These are phyloP conservation scores for Spheniscus mendiculus DNA, from an alignment of 2,113 vertebrate species.

Conservation along the genomic window DNA sequence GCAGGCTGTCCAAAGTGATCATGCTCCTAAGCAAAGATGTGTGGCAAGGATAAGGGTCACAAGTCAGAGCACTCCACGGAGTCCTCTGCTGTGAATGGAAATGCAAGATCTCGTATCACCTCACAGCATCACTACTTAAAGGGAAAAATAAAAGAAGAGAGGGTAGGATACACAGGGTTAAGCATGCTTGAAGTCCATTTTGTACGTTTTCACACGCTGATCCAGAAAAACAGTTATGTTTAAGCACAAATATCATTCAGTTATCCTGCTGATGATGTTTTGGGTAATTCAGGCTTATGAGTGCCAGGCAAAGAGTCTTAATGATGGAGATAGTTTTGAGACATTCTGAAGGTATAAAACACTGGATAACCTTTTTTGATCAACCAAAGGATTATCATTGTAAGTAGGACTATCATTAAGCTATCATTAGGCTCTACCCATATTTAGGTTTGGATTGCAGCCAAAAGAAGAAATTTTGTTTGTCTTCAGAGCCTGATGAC, in stretches of 20 bases:
- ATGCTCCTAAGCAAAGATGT: not conserved
- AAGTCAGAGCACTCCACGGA: not conserved
- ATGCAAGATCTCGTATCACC: not conserved
- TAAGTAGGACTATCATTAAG: not conserved
- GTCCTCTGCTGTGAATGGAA: not conserved
- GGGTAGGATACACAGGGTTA: fast-evolving
- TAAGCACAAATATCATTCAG: not conserved
- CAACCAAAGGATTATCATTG: not conserved
- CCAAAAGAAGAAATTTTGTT: not conserved
- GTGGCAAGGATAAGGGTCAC: not conserved
- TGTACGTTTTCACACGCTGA: fast-evolving
- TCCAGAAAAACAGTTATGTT: not conserved
- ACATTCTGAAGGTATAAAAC: not conserved
- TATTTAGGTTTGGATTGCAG: not conserved
- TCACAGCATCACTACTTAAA: not conserved
- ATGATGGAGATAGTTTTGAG: not conserved
- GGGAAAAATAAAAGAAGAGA: not conserved
- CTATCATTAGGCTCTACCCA: fast-evolving
- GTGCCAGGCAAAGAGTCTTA: not conserved
- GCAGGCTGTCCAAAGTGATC: constrained; percentile 1
- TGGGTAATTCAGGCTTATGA: not conserved
- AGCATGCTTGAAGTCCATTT: not conserved
- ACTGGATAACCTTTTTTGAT: not conserved
- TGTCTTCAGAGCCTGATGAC: not conserved
- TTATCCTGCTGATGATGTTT: not conserved